phyloP scores from a whole-genome alignment of 2,797 vertebrate genomes.

The Liasis olivaceus region DNA sequence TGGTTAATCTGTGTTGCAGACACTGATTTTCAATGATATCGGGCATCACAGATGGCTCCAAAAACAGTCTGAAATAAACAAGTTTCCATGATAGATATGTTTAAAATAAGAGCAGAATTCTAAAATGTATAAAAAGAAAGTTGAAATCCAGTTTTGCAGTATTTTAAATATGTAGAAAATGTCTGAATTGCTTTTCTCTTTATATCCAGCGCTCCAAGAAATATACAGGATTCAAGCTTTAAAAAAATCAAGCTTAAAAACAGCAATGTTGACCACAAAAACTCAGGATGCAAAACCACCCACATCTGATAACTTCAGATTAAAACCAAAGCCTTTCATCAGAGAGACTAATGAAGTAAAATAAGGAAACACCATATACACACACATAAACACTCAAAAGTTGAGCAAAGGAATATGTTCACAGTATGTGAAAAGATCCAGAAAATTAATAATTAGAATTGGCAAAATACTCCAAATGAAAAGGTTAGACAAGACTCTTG shows the following conservation, averaged over 20 bases:
- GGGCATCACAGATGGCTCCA: conserved; percentile 47
- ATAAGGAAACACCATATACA: not conserved
- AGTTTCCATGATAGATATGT: conserved; percentile 34
- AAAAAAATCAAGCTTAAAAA: not conserved
- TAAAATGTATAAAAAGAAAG: conserved; percentile 4
- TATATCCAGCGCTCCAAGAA: not conserved
- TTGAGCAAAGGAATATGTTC: not conserved
- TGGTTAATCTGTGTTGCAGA: conserved; percentile 50
- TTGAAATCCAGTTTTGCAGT: not conserved
- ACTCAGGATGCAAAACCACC: not conserved
- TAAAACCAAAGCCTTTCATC: not conserved
- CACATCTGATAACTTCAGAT: not conserved
- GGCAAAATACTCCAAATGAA: not conserved
- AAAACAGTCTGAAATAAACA: conserved; percentile 56
- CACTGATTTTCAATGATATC: conserved; percentile 38
- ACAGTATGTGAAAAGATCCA: not conserved
- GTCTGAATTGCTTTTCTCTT: not conserved
- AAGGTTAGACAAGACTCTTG: not conserved
- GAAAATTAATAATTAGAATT: not conserved
- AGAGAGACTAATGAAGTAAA: not conserved
- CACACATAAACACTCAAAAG: not conserved
- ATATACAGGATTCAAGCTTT: not conserved
- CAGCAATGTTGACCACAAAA: not conserved
- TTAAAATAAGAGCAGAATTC: conserved; percentile 16
- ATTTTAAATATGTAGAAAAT: not conserved